Evolutionary conservation across 2,113 vertebrate genomes (phyloP), one percentile per base, ranked within the genome.

Genomic region (Ceyx margarethae): DNA sequence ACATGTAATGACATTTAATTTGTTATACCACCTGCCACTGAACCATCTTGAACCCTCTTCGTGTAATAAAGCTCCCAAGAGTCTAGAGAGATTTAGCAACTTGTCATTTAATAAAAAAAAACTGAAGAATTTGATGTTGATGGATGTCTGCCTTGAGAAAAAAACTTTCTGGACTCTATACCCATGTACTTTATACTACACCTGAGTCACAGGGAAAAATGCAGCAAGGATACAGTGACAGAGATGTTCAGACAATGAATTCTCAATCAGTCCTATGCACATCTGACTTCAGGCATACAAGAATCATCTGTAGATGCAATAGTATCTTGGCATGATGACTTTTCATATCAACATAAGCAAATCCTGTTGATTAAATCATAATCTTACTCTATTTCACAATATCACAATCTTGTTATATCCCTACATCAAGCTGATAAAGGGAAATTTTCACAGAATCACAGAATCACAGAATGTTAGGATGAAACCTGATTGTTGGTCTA

Each of bases 1-100:
- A 11, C 22, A 28, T 48, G 10, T 19, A 67, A 58, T 5, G 0
- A 45, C 23, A 18, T n/a, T 17, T 3, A 1, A 5, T 69, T 54
- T 64, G 35, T 46, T 23, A 45, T 65, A n/a, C 31, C 37, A 54
- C 13, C 28, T 46, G 60, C 8, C 21, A 51, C 31, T 65, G 40
- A 81, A 84, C 4, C 5, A 42, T 64, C 83, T 60, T 73, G 54
- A 60, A 6, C 23, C 4, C 2, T 53, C 11, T 51, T 29, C 73
- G 29, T 61, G 22, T 45, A 19, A 40, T 45, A 65, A 35, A 68
- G 15, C 6, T 76, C 37, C 23, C 33, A 80, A 26, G 9, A 66
- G 15, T 6, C 2, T 37, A 69, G 22, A 42, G 19, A 78, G 14
- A 4, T 37, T 85, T 48, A 74, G 4, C 43, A 8, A 57, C 16